Conservation (phyloP, 2,797 vertebrate species). For the Acomys russatus region DNA sequence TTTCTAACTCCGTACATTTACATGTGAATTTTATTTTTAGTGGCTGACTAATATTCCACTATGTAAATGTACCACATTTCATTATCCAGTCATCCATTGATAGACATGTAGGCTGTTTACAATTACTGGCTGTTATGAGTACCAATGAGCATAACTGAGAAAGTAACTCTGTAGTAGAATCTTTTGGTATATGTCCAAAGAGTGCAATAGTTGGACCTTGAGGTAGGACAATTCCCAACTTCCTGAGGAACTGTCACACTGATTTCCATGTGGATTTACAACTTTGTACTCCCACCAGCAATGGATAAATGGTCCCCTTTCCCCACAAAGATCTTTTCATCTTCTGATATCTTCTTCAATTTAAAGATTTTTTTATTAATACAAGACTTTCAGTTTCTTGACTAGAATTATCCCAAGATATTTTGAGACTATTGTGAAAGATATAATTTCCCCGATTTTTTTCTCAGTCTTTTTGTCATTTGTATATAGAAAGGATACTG, state of each 20-base stretch:
- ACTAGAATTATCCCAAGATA: neutral
- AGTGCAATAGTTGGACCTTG: neutral
- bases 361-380: neutral
- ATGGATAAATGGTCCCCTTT: neutral
- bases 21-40: neutral
- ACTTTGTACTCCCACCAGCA: neutral
- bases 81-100: neutral
- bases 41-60: neutral
- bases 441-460: neutral
- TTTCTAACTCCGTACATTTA: neutral
- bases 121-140: neutral
- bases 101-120: neutral
- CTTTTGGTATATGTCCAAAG: neutral
- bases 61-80: neutral
- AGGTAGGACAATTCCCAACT: neutral
- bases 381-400: neutral
- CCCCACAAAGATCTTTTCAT: neutral
- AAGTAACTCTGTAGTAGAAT: neutral
- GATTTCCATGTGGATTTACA: neutral
- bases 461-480: conserved; percentile 1
- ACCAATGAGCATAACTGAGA: neutral
- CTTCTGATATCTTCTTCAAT: neutral
- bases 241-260: neutral
- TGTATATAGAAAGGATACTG: neutral
- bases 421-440: neutral